Conservation (phyloP, 2,113 vertebrate genomes). For the Nesoenas mayeri region DNA sequence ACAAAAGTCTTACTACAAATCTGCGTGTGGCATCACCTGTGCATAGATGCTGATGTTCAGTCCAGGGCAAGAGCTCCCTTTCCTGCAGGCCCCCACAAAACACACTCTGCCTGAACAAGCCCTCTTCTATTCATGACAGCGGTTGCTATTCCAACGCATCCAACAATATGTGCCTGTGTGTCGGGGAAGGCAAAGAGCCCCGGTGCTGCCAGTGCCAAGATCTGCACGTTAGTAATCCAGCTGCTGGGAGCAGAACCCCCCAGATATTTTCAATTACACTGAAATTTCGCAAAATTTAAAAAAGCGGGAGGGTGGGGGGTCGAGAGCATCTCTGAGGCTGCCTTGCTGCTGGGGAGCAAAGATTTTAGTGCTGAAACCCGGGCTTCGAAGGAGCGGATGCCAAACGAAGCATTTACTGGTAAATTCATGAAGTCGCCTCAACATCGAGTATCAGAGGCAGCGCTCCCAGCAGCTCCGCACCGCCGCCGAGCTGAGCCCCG, state of each 20-base stretch:
- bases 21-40: not conserved
- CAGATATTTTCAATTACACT: fast-evolving
- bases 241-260: not conserved
- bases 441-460: not conserved
- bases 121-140: not conserved
- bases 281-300: not conserved
- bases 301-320: fast-evolving
- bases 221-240: not conserved
- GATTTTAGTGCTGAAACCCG: not conserved
- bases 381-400: not conserved
- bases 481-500: not conserved
- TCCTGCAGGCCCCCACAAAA: not conserved
- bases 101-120: not conserved
- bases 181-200: not conserved
- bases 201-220: not conserved
- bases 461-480: not conserved
- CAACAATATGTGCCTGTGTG: not conserved
- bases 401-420: not conserved
- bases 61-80: not conserved
- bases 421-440: not conserved
- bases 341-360: not conserved
- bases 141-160: not conserved
- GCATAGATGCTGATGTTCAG: not conserved
- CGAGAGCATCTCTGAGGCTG: fast-evolving
- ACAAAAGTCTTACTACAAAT: not conserved